A percentile compares a stretch with the other conserved stretches of the same genome.
Evolutionary conservation across 2,113 vertebrate genomes (phyloP).

Genomic region (Paradoxurus hermaphroditus): DNA sequence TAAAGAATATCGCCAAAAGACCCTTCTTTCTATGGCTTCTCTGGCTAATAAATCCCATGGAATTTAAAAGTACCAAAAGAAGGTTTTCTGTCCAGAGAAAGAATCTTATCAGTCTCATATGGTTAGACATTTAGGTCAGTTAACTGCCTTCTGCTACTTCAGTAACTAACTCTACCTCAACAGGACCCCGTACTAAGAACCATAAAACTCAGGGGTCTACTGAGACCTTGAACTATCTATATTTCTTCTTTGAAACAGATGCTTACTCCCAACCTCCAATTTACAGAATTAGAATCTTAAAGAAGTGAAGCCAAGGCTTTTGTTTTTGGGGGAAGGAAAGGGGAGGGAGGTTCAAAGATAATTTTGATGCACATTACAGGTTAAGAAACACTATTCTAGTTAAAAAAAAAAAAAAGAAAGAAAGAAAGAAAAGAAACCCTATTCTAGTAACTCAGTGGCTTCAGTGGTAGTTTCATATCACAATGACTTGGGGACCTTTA

Average conservation of each 20-base stretch:
- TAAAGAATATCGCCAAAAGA: neutral
- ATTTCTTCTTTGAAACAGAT: neutral
- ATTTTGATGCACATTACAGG: neutral
- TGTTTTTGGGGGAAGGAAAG: no score
- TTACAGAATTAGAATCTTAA: constrained; percentile 16
- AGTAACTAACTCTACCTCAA: neutral
- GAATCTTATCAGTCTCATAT: neutral
- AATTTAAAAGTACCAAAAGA: neutral
- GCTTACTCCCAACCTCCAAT: neutral
- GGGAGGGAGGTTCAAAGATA: neutral
- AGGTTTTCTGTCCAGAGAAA: neutral
- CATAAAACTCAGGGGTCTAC: neutral
- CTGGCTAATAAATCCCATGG: neutral
- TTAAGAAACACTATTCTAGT: neutral
- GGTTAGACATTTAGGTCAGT: neutral
- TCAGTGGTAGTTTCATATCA: neutral
- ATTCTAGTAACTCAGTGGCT: neutral
- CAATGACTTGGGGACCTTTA: neutral
- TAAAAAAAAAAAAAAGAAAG: no score
- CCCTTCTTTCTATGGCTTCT: neutral
- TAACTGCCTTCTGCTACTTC: neutral
- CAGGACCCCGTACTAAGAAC: neutral
- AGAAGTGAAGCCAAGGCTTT: neutral
- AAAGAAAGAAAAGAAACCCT: no score
- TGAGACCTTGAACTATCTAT: neutral